phyloP scores from a whole-genome alignment of 2,113 vertebrate species.

The Lagopus muta region DNA sequence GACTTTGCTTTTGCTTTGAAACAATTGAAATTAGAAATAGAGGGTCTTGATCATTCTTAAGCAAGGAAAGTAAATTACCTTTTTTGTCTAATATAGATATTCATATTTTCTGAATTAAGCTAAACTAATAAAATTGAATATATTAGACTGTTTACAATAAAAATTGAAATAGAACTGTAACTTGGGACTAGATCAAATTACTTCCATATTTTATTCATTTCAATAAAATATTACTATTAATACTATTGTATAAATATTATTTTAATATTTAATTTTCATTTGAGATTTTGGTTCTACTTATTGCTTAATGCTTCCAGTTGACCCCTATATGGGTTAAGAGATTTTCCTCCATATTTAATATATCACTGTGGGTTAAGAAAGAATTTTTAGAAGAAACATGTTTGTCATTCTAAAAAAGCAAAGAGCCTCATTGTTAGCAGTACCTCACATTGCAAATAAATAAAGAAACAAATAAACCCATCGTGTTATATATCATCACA shows the following conservation, averaged over 20 bases:
- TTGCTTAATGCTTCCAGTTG: not conserved
- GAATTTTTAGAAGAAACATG: not conserved
- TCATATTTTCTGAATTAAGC: not conserved
- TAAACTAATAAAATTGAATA: not conserved
- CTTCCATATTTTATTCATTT: not conserved
- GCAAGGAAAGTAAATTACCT: not conserved
- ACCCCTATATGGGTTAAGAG: not conserved
- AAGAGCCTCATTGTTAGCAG: not conserved
- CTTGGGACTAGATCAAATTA: not conserved
- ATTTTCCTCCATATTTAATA: not conserved
- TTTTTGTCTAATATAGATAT: not conserved
- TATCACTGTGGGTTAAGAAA: not conserved
- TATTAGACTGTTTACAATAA: not conserved
- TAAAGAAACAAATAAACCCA: not conserved
- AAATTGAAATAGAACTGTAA: not conserved
- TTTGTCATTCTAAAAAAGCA: not conserved
- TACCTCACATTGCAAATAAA: not conserved
- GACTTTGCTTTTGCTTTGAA: not conserved
- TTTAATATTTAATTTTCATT: not conserved
- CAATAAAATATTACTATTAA: not conserved
- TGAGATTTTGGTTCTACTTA: not conserved
- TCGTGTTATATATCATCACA: not conserved
- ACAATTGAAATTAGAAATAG: not conserved
- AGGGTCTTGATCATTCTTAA: not conserved
- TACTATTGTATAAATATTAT: not conserved